Percentiles rank a stretch among this genome's conserved stretches.
Conservation (phyloP, 1,140 invertebrate species). For the Drosophila kurseongensis region DNA sequence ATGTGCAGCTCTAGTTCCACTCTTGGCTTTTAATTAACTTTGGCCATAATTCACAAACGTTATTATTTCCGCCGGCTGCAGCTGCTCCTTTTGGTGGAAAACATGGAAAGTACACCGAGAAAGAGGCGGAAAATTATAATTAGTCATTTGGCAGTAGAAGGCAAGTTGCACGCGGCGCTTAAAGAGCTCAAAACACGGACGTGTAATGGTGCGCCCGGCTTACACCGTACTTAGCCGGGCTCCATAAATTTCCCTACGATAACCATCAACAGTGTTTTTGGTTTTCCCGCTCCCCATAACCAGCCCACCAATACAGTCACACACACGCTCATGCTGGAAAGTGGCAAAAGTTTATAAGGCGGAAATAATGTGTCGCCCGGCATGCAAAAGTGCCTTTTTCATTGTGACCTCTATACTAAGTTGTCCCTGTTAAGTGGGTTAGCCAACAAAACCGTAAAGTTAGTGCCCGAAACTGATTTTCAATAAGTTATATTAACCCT, state of each 20-base stretch:
- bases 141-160: constrained; percentile 54
- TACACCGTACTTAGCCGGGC: constrained; percentile 66
- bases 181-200: constrained; percentile 19
- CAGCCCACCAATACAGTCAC: background rate
- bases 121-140: constrained; percentile 62
- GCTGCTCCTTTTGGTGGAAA: constrained; percentile 28
- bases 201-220: constrained; percentile 52
- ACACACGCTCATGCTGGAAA: constrained; percentile 53
- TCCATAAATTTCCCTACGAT: constrained; percentile 71
- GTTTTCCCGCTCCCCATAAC: constrained; percentile 7
- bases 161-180: constrained; percentile 21
- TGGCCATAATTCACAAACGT: constrained; percentile 51
- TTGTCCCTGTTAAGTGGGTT: constrained; percentile 43
- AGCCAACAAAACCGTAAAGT: constrained; percentile 22
- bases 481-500: constrained; percentile 12
- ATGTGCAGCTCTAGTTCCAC: constrained; percentile 33
- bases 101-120: constrained; percentile 39
- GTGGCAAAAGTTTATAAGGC: constrained; percentile 70
- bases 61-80: constrained; percentile 45
- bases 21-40: constrained; percentile 62
- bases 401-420: constrained; percentile 56
- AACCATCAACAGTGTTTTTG: constrained; percentile 61
- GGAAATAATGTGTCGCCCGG: constrained; percentile 75
- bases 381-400: constrained; percentile 53
- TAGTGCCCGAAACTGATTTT: constrained; percentile 21